Evolutionary conservation across 1,140 invertebrate genomes (phyloP).

Genomic region (Drosophila saltans): DNA sequence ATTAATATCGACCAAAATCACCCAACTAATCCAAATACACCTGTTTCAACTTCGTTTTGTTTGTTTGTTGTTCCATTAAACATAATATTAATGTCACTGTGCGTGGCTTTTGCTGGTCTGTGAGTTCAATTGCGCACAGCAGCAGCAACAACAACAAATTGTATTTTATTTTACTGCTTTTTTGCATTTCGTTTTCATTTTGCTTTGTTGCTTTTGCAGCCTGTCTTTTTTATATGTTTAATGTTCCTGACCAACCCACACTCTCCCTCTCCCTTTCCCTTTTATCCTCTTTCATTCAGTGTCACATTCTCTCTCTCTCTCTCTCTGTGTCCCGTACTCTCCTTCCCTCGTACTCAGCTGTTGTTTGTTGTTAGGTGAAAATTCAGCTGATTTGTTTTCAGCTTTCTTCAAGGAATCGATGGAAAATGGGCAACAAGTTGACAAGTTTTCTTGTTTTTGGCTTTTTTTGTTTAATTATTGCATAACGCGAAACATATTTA

Average conservation of each 20-base stretch:
- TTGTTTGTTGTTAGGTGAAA: constrained; percentile 38
- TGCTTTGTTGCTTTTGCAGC: constrained; percentile 38
- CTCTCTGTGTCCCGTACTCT: constrained; percentile 8
- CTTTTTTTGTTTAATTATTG: constrained; percentile 52
- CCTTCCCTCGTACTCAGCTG: constrained; percentile 39
- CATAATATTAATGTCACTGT: constrained; percentile 17
- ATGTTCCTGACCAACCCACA: constrained; percentile 42
- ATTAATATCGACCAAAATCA: too few species aligned
- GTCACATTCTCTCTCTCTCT: constrained; percentile 24
- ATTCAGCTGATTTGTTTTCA: constrained; percentile 31
- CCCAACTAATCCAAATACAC: not conserved
- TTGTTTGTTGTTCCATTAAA: not conserved
- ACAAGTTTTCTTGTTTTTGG: constrained; percentile 10
- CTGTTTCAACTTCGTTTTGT: too few species aligned
- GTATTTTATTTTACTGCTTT: constrained; percentile 61
- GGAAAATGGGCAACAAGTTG: constrained; percentile 27
- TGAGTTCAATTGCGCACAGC: constrained; percentile 75
- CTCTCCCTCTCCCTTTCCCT: constrained; percentile 26
- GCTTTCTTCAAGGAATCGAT: constrained; percentile 8
- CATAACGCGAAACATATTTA: constrained; percentile 61
- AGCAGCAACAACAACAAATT: constrained; percentile 52
- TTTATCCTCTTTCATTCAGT: not conserved
- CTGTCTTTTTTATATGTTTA: constrained; percentile 20
- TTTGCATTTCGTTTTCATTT: constrained; percentile 46
- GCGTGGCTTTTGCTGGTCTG: constrained; percentile 33